Evolutionary conservation across 2,113 vertebrate genomes (phyloP), one percentile per base, ranked within the genome.

Genomic region (Collichthys lucidus): DNA sequence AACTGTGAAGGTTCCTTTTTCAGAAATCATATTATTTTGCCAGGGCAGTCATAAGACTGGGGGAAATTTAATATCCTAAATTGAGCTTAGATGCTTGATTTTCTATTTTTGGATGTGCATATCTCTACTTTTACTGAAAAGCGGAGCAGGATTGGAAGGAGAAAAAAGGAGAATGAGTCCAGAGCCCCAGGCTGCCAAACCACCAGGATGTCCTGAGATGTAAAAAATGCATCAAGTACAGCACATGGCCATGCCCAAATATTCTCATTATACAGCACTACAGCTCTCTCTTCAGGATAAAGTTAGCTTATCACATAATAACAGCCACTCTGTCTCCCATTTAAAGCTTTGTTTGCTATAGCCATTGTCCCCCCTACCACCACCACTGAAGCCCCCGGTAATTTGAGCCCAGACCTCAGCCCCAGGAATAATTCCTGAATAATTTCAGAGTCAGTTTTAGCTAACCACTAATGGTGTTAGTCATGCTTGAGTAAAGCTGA

Each of bases 401-500:
- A 91, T 86, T 71, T 78, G 83, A 90, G 70, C 55, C 77, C 70
- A 80, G 79, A 78, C 73, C 56, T 77, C 71, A 72, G 73, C 80
- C 52, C 75, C 75, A 77, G 64, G 83, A 93, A 93, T 93, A 90
- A 92, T 92, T 92, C 74, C 72, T 82, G 66, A 88, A 92, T 92
- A 80, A 92, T 93, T 91, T 91, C 84, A 79, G 87, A 77, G 73
- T 90, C 62, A 11, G 69, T 86, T 93, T 90, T 91, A 70, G 74
- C 86, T 67, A 83, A 84, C 79, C 67, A 50, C 86, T 92, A 91
- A 93, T 90, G 82, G 77, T 75, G 84, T 95, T 92, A 90, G 92
- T 89, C 88, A 92, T 67, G 88, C 89, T 87, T 65, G 89, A 91
- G 84, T 93, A 92, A 93, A 87, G 71, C 86, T 89, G 89, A 93